Percentiles rank a stretch among this genome's conserved stretches.
These are phyloP conservation scores for Pollenia labialis DNA, from an alignment of 2,888 invertebrate species.

Conservation along the genomic window DNA sequence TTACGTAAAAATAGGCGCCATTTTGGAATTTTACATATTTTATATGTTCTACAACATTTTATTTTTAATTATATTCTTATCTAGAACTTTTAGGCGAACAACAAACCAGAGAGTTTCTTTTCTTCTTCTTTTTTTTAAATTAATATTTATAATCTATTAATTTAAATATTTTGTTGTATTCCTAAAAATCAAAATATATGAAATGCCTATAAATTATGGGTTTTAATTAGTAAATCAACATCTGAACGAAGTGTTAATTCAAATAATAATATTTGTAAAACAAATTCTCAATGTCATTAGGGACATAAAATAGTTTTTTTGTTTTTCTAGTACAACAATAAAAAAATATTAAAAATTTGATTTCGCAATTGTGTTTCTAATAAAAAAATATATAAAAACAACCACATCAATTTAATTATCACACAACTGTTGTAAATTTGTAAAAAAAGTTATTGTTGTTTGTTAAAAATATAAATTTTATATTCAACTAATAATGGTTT, in stretches of 20 bases:
- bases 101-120: background rate
- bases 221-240: conserved; percentile 36
- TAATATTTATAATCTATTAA: conserved; percentile 1
- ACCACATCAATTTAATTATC: conserved; percentile 54
- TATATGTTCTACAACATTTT: background rate
- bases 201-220: conserved; percentile 26
- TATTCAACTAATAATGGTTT: background rate
- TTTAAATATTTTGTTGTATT: conserved; percentile 3
- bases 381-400: conserved; percentile 6
- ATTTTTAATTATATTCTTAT: background rate
- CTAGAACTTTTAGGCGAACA: conserved; percentile 27
- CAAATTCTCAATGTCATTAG: conserved; percentile 55
- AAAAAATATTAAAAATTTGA: conserved; percentile 20
- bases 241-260: conserved; percentile 39
- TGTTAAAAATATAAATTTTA: background rate
- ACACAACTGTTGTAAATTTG: conserved; percentile 43
- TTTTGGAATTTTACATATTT: conserved; percentile 15
- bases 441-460: conserved; percentile 7
- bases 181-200: background rate
- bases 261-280: conserved; percentile 35
- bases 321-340: background rate
- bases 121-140: background rate
- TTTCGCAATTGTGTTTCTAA: conserved; percentile 37
- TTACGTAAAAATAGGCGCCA: conserved; percentile 9
- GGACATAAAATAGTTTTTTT: conserved; percentile 34